Percentiles rank a stretch among this genome's conserved stretches.
phyloP scores from a whole-genome alignment of 2,113 vertebrate species.

The Lutjanus erythropterus region DNA sequence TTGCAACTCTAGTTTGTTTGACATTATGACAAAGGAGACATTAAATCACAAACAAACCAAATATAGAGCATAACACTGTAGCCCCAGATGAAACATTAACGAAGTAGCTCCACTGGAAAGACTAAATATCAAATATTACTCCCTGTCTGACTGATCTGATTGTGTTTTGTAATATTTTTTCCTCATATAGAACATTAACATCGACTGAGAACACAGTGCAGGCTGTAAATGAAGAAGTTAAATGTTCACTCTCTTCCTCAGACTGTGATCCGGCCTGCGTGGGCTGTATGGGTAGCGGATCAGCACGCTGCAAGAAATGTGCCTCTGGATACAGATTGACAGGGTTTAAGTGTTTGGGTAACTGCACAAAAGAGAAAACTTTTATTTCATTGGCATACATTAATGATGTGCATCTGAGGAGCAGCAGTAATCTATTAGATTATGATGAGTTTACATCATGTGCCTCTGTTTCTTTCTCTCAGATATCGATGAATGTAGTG shows the following conservation, averaged over 20 bases:
- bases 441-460: neutral
- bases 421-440: neutral
- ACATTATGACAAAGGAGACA: too few relatives aligned
- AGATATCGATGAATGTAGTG: slow-evolving; percentile 94
- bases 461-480: neutral
- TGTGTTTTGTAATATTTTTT: neutral
- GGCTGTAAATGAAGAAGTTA: neutral
- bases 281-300: slow-evolving; percentile 93
- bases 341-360: slow-evolving; percentile 93
- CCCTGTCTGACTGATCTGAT: neutral
- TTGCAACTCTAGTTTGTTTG: too few relatives aligned
- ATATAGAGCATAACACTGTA: too few relatives aligned
- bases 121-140: neutral
- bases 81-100: too few relatives aligned
- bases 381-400: neutral
- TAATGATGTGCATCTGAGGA: neutral
- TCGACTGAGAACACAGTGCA: neutral
- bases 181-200: neutral
- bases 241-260: slow-evolving; percentile 63
- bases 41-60: too few relatives aligned
- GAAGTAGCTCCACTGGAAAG: neutral
- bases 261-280: slow-evolving; percentile 92
- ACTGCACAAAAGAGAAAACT: slow-evolving; percentile 30
- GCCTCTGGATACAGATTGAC: slow-evolving; percentile 91
- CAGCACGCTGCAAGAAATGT: slow-evolving; percentile 93